A percentile compares a stretch with the other conserved stretches of the same genome.
Conservation (phyloP, 2,797 vertebrate species). For the Urocyon cinereoargenteus region DNA sequence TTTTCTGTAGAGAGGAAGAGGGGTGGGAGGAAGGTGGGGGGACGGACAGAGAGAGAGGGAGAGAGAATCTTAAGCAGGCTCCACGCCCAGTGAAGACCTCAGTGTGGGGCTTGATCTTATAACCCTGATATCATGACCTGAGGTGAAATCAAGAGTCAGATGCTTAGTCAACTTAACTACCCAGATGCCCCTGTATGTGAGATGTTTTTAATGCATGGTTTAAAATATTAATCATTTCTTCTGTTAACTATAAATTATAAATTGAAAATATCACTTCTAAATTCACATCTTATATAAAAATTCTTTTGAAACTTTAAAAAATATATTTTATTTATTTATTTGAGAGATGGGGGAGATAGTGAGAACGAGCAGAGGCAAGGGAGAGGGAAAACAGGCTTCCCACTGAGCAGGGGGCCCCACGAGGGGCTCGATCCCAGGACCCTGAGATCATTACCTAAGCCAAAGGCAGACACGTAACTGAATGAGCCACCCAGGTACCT, state of each 20-base stretch:
- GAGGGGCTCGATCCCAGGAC: too few species aligned
- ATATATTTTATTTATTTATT: too few species aligned
- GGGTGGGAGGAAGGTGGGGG: neutral
- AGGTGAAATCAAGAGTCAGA: neutral
- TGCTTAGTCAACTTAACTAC: neutral
- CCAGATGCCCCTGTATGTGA: neutral
- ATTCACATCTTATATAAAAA: conserved; percentile 9
- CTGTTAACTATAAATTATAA: neutral
- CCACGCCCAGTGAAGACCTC: neutral
- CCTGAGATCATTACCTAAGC: too few species aligned
- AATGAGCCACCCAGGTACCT: too few species aligned
- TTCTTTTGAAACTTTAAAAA: neutral
- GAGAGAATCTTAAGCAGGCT: neutral
- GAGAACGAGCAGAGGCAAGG: too few species aligned
- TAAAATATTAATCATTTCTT: conserved; percentile 34
- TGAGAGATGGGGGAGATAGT: too few species aligned
- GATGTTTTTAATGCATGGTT: neutral
- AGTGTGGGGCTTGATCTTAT: neutral
- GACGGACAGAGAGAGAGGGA: neutral
- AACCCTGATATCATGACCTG: neutral
- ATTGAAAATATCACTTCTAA: conserved; percentile 33
- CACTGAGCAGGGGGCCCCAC: too few species aligned
- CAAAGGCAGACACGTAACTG: too few species aligned
- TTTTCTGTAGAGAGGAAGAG: neutral
- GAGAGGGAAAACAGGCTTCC: too few species aligned